Conservation (phyloP, 2,797 vertebrate species). For the Rhynchonycteris naso region DNA sequence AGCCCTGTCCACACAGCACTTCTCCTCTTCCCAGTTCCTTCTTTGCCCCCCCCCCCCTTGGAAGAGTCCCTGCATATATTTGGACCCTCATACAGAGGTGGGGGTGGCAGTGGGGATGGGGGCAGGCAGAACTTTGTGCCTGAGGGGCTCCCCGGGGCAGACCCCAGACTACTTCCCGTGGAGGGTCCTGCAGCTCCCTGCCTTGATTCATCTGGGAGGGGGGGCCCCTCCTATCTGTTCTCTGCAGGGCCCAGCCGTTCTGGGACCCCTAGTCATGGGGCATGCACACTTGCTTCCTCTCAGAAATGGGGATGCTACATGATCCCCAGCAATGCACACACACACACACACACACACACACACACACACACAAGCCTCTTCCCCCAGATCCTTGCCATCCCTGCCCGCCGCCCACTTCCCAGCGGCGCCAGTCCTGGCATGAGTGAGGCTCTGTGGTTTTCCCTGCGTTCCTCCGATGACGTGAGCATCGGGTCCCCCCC, state of each 20-base stretch:
- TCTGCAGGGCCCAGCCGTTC: accelerated
- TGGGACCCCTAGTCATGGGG: not conserved
- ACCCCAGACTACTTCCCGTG: not conserved
- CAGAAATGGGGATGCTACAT: not conserved
- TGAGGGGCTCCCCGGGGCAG: accelerated
- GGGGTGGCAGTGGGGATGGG: not conserved
- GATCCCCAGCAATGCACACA: not conserved
- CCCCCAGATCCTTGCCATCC: accelerated
- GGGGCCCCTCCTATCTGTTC: not conserved
- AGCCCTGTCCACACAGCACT: accelerated
- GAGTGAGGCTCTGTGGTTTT: accelerated
- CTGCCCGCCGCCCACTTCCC: accelerated
- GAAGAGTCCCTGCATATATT: not conserved
- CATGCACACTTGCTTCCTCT: not conserved
- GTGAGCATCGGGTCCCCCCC: accelerated
- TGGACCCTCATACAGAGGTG: accelerated
- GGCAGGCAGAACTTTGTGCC: not conserved
- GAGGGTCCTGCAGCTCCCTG: accelerated
- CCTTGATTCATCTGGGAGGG: accelerated
- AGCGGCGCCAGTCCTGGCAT: accelerated
- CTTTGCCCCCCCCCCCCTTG: not conserved
- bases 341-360: no score
- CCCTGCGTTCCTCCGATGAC: not conserved
- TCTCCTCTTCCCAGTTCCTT: accelerated
- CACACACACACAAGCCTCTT: not conserved